Conservation (phyloP, 2,113 vertebrate genomes). For the Gasterosteus aculeatus region DNA sequence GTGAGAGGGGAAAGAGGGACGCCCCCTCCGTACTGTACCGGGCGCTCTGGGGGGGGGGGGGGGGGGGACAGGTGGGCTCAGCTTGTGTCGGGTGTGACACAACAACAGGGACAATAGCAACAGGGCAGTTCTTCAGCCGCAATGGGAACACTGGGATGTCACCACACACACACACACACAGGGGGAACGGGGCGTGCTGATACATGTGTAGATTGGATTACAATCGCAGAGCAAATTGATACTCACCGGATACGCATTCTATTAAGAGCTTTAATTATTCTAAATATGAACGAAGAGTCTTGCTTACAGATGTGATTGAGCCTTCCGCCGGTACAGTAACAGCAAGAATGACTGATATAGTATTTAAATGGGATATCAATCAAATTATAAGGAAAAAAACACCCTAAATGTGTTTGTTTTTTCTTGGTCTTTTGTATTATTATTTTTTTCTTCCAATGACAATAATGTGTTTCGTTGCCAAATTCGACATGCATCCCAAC, state of each 20-base stretch:
- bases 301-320: conserved; percentile 7
- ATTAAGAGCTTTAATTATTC: conserved; percentile 47
- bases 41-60: conserved; percentile 3
- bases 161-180: conserved; percentile 22
- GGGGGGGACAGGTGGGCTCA: conserved; percentile 58
- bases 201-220: conserved; percentile 49
- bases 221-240: conserved; percentile 42
- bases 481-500: conserved; percentile 6
- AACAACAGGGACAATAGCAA: conserved; percentile 76
- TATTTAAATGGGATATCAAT: neutral
- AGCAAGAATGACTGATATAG: conserved; percentile 21
- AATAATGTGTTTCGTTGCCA: conserved; percentile 24
- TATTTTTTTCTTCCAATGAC: conserved; percentile 1
- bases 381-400: neutral
- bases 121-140: conserved; percentile 69
- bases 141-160: conserved; percentile 61
- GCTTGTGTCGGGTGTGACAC: conserved; percentile 73
- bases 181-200: conserved; percentile 31
- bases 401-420: neutral
- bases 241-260: conserved; percentile 22
- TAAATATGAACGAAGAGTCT: conserved; percentile 30
- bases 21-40: neutral
- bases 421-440: neutral
- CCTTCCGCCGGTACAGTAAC: neutral
- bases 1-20: conserved; percentile 7